Conservation (phyloP, 2,113 vertebrate species). For the Calidris pygmaea region DNA sequence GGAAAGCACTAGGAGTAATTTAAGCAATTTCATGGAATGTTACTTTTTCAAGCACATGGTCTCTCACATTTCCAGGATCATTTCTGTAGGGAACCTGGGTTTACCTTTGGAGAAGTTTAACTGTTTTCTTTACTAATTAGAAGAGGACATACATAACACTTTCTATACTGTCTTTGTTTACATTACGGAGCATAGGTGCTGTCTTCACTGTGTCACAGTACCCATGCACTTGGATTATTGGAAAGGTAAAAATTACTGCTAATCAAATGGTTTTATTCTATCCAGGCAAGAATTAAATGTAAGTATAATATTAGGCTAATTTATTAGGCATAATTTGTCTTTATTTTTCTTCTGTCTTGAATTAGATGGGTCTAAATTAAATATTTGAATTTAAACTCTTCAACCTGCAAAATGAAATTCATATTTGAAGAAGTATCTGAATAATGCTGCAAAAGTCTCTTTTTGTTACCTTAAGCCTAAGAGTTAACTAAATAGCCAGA, state of each 20-base stretch:
- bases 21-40: background rate
- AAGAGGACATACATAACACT: background rate
- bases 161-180: background rate
- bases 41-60: background rate
- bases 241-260: background rate
- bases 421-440: background rate
- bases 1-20: background rate
- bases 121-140: background rate
- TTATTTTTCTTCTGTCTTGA: background rate
- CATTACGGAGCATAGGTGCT: background rate
- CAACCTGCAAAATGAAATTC: background rate
- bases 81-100: background rate
- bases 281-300: background rate
- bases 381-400: background rate
- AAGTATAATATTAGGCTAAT: background rate
- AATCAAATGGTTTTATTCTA: background rate
- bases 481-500: background rate
- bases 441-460: background rate
- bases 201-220: background rate
- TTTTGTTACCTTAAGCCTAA: background rate
- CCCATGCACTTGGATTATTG: background rate
- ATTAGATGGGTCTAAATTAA: background rate
- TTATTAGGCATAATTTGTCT: background rate
- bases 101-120: background rate
- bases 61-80: background rate